Percentiles rank a stretch among this genome's conserved stretches.
Evolutionary conservation across 2,888 invertebrate genomes (phyloP).

Genomic region (Heteropelma amictum): DNA sequence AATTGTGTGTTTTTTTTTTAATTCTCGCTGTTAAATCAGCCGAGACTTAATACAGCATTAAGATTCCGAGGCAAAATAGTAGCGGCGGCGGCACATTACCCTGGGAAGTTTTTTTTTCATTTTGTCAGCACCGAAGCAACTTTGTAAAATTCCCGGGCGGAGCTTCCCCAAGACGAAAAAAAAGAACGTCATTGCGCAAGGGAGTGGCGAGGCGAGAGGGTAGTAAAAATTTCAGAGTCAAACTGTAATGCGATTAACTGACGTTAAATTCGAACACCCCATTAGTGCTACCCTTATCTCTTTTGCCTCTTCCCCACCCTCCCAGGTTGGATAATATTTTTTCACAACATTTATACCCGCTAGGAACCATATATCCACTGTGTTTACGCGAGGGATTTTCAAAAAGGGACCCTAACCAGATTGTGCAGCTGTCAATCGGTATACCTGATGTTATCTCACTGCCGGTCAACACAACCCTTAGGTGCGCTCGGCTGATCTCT

Average conservation of each 20-base stretch:
- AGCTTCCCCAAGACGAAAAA: neutral
- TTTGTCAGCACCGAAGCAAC: neutral
- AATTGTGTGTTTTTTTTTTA: slow-evolving; percentile 74
- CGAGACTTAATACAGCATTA: slow-evolving; percentile 71
- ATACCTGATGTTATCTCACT: slow-evolving; percentile 32
- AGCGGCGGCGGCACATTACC: neutral
- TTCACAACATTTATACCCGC: neutral
- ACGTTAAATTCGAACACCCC: slow-evolving; percentile 69
- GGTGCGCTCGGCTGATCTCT: slow-evolving; percentile 1
- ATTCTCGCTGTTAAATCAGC: slow-evolving; percentile 72
- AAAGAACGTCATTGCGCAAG: neutral
- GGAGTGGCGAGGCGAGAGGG: slow-evolving; percentile 8
- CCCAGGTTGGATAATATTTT: neutral
- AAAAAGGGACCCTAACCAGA: neutral
- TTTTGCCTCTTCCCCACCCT: slow-evolving; percentile 26
- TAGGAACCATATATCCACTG: neutral
- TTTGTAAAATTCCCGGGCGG: neutral
- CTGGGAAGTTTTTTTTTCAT: neutral
- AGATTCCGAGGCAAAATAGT: slow-evolving; percentile 64
- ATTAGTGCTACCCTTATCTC: slow-evolving; percentile 61
- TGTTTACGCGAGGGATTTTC: slow-evolving; percentile 1
- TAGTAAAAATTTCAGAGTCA: slow-evolving; percentile 54
- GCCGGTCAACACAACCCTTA: slow-evolving; percentile 17
- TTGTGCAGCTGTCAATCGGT: slow-evolving; percentile 46
- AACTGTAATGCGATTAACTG: slow-evolving; percentile 68